Evolutionary conservation across 2,888 invertebrate species (phyloP).

Genomic region (Nezara viridula): DNA sequence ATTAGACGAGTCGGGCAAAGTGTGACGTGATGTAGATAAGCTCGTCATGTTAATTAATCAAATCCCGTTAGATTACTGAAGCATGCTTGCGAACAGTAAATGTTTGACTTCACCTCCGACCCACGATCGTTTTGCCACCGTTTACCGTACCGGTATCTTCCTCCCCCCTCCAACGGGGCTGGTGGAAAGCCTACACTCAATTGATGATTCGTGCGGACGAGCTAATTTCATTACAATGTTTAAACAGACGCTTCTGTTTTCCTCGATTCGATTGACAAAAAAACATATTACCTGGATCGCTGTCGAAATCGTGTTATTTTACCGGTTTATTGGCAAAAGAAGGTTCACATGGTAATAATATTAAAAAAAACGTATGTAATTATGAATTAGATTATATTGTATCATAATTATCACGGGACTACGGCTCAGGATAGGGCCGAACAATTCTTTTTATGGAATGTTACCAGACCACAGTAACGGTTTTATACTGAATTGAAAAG

Average conservation of each 20-base stretch:
- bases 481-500: too few species aligned
- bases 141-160: neutral
- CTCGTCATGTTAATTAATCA: neutral
- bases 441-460: too few species aligned
- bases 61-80: neutral
- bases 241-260: neutral
- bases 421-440: too few species aligned
- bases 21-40: neutral
- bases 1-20: neutral
- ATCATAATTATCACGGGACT: too few species aligned
- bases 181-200: neutral
- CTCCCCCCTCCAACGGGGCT: neutral
- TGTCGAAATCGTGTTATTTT: neutral
- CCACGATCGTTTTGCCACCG: neutral
- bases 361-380: too few species aligned
- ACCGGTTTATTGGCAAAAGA: too few species aligned
- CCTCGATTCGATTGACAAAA: neutral
- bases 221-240: neutral
- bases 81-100: neutral
- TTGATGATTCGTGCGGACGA: neutral
- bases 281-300: neutral
- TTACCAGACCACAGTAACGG: too few species aligned
- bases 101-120: neutral
- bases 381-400: too few species aligned
- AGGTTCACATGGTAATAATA: too few species aligned